Conservation (phyloP, 2,797 vertebrate genomes). For the Meriones psammophilus region DNA sequence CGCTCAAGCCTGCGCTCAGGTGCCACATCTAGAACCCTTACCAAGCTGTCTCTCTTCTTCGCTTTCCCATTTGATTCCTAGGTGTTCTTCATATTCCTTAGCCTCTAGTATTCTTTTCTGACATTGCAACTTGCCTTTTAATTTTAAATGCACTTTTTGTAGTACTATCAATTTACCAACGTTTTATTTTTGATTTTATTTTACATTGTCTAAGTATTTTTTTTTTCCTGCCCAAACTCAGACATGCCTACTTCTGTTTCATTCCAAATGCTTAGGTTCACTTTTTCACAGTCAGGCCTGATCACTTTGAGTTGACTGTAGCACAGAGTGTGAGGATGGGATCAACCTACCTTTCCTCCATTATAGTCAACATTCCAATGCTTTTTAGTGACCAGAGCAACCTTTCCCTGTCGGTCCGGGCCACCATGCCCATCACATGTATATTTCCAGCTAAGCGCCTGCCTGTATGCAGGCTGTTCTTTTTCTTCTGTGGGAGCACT, state of each 20-base stretch:
- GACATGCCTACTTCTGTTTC: not conserved
- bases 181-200: slow-evolving; percentile 31
- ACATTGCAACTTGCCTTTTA: not conserved
- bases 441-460: not conserved
- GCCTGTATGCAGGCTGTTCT: not conserved
- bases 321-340: not conserved
- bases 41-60: not conserved
- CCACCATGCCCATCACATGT: too few species aligned
- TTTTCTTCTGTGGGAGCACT: not conserved
- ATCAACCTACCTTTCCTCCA: not conserved
- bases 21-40: not conserved
- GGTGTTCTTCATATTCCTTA: slow-evolving; percentile 1
- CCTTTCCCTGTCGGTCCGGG: not conserved
- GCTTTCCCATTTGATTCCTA: not conserved
- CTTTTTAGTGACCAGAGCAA: not conserved
- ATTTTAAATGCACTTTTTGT: not conserved
- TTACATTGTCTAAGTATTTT: slow-evolving; percentile 8
- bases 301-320: not conserved
- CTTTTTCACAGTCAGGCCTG: not conserved
- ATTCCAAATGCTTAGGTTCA: not conserved
- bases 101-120: slow-evolving; percentile 42
- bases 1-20: not conserved
- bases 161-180: not conserved
- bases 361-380: not conserved
- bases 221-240: not conserved